Percentiles rank a stretch among this genome's conserved stretches.
These are phyloP conservation scores for Martes martes DNA, from an alignment of 2,113 vertebrate species.

Conservation along the genomic window DNA sequence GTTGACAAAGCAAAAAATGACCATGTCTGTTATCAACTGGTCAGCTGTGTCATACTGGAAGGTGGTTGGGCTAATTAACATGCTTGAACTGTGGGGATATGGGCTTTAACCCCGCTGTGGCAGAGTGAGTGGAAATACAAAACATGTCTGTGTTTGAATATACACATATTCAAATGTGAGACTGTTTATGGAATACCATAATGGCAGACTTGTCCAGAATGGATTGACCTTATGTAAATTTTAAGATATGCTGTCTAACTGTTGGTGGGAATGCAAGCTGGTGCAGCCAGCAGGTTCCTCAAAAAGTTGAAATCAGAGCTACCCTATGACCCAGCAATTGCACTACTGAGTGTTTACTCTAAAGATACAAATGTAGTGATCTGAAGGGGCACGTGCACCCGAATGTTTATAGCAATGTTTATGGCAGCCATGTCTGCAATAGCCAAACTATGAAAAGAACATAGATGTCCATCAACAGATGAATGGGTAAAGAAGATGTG, in stretches of 20 bases:
- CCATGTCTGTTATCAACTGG: background rate
- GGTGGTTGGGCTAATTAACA: background rate
- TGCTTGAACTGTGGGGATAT: background rate
- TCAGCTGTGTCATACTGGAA: background rate
- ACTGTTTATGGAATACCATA: background rate
- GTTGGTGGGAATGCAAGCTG: too few species aligned
- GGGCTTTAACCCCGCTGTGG: background rate
- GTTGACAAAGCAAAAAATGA: background rate
- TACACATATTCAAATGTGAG: background rate
- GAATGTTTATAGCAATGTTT: too few species aligned
- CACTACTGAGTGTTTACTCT: too few species aligned
- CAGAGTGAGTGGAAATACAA: background rate
- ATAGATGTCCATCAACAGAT: too few species aligned
- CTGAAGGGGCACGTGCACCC: too few species aligned
- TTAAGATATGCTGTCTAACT: background rate
- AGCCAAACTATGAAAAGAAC: too few species aligned
- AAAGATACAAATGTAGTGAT: too few species aligned
- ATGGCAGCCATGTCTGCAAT: too few species aligned
- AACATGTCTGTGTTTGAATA: conserved; percentile 1
- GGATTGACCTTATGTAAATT: conserved; percentile 22
- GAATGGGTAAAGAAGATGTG: too few species aligned
- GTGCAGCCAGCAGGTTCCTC: too few species aligned
- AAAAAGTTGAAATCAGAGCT: too few species aligned
- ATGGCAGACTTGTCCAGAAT: background rate
- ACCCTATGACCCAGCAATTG: too few species aligned